These are phyloP conservation scores for Ochotona princeps DNA, from an alignment of 2,113 vertebrate species.

Conservation along the genomic window DNA sequence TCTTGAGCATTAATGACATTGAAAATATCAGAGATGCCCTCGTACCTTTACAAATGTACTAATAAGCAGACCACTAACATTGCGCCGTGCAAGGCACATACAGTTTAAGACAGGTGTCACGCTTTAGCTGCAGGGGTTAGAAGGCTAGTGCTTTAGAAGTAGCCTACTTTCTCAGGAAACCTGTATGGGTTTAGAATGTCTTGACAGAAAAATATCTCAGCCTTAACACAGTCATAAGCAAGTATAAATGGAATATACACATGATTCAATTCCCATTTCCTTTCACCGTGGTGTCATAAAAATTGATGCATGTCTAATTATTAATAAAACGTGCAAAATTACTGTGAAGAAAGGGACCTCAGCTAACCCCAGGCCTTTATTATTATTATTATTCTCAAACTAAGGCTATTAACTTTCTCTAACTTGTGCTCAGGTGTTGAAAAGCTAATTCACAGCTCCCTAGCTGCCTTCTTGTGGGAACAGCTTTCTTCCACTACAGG, in stretches of 20 bases:
- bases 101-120: background rate
- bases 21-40: background rate
- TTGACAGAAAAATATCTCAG: background rate
- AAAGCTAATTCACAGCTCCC: slow-evolving; percentile 77
- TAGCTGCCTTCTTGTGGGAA: slow-evolving; percentile 55
- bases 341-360: slow-evolving; percentile 61
- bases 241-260: background rate
- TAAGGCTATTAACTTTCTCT: slow-evolving; percentile 68
- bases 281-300: slow-evolving; percentile 64
- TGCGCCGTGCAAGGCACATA: background rate
- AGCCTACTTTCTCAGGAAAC: background rate
- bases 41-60: background rate
- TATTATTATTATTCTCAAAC: slow-evolving; percentile 70
- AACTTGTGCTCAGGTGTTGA: slow-evolving; percentile 72
- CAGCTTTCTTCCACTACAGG: slow-evolving; percentile 63
- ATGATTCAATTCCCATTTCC: background rate
- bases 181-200: background rate
- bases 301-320: slow-evolving; percentile 67
- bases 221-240: background rate
- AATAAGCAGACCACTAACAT: background rate
- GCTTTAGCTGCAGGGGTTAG: background rate
- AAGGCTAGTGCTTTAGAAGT: slow-evolving; percentile 6
- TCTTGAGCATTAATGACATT: background rate
- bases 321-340: slow-evolving; percentile 73
- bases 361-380: slow-evolving; percentile 49